Evolutionary conservation across 2,888 invertebrate genomes (phyloP), one percentile per base, ranked within the genome.

Genomic region (Cephus pygmeus): DNA sequence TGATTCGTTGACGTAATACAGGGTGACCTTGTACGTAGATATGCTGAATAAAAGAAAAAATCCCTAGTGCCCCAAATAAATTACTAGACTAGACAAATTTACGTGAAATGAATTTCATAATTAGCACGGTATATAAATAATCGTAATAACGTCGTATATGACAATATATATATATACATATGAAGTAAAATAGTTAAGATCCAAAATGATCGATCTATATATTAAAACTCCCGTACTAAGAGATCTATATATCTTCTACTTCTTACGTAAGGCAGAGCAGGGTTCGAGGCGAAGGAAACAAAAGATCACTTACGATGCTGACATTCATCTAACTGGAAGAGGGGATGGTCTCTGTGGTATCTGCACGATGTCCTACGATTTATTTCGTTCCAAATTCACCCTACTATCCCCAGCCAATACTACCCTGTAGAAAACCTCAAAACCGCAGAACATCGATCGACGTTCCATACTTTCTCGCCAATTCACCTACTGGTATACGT

Each of bases 401-500:
- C 79, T 31, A n/a, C 34, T 75, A n/a, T 12, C 34, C 76, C 76
- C 23, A 56, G 9, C 56, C 56, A 23, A 56, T 6, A 56, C 75
- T 2, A 56, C 69, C n/a, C 68, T 4, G n/a, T 30, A 75, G 35
- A 30, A n/a, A 40, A 69, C 75, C 68, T 75, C 73, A 71, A 79
- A 78, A 81, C 80, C 80, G 69, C 77, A 77, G 77, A 80, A 75
- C 80, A 81, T 81, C 80, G 80, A 81, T 81, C 81, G 76, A 76
- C 81, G 79, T 80, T 81, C 80, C 80, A 81, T 79, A 81, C 80
- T 79, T 81, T 80, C 78, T 76, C 79, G 80, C 77, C 76, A 23
- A 56, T 56, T 23, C 56, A 2, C 23, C 9, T 9, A 56, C 23
- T 56, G 9, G 23, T 23, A 35, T 35, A 9, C 9, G 23, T 56